A percentile compares a stretch with the other conserved stretches of the same genome.
phyloP scores from a whole-genome alignment of 2,113 vertebrate species.

The Heteronetta atricapilla region DNA sequence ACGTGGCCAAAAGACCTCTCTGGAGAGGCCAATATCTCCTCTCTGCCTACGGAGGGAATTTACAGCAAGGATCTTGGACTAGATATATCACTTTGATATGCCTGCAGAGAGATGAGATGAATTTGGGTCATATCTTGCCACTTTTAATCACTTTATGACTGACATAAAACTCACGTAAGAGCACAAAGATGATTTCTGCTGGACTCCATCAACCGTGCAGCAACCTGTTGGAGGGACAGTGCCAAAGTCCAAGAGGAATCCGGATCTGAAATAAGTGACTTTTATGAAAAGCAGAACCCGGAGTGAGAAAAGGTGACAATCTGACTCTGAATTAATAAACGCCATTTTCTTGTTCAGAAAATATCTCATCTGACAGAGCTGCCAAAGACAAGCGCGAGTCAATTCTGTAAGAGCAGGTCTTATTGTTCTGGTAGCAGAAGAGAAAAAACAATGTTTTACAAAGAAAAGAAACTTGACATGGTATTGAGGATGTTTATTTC shows the following conservation, averaged over 20 bases:
- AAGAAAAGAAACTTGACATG: constrained; percentile 65
- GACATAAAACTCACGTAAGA: not conserved
- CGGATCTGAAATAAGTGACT: fast-evolving
- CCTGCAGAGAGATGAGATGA: not conserved
- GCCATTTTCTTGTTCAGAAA: not conserved
- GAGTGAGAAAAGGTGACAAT: not conserved
- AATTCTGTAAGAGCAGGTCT: not conserved
- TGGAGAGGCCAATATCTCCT: not conserved
- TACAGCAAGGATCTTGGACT: fast-evolving
- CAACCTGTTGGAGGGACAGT: not conserved
- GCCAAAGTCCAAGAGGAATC: not conserved
- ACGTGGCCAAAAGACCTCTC: not conserved
- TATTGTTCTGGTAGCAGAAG: constrained; percentile 9
- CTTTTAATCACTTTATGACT: not conserved
- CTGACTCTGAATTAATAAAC: not conserved
- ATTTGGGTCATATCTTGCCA: not conserved
- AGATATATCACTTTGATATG: fast-evolving
- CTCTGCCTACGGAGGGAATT: not conserved
- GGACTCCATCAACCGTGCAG: not conserved
- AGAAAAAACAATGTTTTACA: constrained; percentile 33
- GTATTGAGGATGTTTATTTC: constrained; percentile 76
- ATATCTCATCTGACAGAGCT: constrained; percentile 28
- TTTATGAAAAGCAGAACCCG: not conserved
- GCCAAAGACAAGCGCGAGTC: constrained; percentile 23
- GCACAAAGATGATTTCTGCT: not conserved